Base-by-base conservation (phyloP, 2,888 invertebrate species). In the Cephus spinipes region DNA sequence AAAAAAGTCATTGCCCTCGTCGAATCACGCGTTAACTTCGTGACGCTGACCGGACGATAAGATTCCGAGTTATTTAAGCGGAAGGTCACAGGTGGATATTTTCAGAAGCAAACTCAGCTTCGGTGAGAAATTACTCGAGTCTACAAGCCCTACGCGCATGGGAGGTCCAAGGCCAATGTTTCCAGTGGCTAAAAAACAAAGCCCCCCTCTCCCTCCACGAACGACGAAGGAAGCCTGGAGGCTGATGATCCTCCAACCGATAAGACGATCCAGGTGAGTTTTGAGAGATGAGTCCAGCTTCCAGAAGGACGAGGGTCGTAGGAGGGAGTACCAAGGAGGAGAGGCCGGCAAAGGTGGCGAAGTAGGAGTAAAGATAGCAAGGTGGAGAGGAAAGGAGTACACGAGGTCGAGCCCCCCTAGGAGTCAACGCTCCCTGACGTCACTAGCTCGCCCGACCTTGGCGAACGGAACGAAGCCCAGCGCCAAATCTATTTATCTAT, bases 391-490 rank as follows among this genome's bases (percentile, higher is more conserved):
- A 77, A 81, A 75, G 81, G 83, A 80, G 82, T 83, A 82, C 83
- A 83, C 86, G 88, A 89, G 89, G 88, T 88, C 89, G 87, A 90
- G 87, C 86, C 87, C 78, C 84, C 86, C 84, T 81, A 85, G 83
- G 83, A 89, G 91, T 90, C 91, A 90, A 90, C 83, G 90, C 87
- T 89, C 90, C 74, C 76, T 89, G 89, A 87, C 87, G 88, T 90
- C 89, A 88, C 82, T 75, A 81, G 81, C 73, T 71, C 83, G 79
- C 80, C 78, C 86, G 89, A 88, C 89, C 89, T 90, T 90, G 90
- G 84, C 79, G 84, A 87, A 85, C 82, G 82, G 83, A 83, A 78
- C 81, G 75, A 82, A 83, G 82, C 80, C 79, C 82, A 81, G 75
- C 83, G 87, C 84, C 87, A 85, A 87, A 87, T 87, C 86, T 86